Percentiles rank a stretch among this genome's conserved stretches.
phyloP scores from a whole-genome alignment of 2,888 invertebrate genomes.

The Periphyllus acericola region DNA sequence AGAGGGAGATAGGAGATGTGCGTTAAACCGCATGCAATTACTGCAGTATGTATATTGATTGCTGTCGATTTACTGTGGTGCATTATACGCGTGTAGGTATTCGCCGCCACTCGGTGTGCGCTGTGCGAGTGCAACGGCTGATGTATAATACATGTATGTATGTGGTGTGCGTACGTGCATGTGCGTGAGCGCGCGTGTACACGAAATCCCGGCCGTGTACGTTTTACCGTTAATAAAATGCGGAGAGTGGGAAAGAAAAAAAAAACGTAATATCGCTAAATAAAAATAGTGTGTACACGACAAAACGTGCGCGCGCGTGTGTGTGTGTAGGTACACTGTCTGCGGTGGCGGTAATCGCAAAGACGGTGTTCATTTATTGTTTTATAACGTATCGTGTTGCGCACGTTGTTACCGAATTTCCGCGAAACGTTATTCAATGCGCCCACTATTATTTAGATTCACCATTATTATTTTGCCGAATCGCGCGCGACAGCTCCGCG shows the following conservation, averaged over 20 bases:
- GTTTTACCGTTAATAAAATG: constrained; percentile 33
- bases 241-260: neutral
- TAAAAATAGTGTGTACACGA: neutral
- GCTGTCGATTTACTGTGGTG: neutral
- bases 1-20: neutral
- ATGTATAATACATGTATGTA: no score
- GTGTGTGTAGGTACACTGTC: no score
- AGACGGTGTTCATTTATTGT: neutral
- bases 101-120: neutral
- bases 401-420: neutral
- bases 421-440: neutral
- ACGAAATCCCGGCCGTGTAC: neutral
- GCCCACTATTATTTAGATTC: neutral
- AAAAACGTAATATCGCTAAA: neutral
- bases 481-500: neutral
- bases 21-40: neutral
- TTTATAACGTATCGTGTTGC: no score
- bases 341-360: neutral
- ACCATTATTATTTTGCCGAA: neutral
- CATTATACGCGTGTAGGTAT: neutral
- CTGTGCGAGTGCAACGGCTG: no score
- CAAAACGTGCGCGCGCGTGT: neutral
- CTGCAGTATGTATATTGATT: neutral
- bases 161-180: neutral
- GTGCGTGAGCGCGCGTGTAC: neutral